Base-by-base conservation (phyloP, 2,113 vertebrate genomes). In the Cnemophilus loriae region DNA sequence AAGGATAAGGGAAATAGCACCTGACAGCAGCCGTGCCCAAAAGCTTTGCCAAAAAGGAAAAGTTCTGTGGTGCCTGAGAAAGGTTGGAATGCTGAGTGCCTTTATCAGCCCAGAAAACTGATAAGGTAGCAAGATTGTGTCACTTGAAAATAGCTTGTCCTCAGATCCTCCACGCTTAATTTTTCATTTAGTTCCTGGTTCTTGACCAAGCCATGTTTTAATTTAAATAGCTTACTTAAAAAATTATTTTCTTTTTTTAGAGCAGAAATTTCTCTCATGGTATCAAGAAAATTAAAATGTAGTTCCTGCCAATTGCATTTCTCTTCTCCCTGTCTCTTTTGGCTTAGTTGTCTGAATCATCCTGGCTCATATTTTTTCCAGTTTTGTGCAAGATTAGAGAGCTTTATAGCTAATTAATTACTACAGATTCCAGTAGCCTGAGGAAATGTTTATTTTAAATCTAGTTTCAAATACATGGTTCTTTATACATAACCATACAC, bases 11-110 rank as follows among this genome's bases (percentile, higher is more conserved):
- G 18, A 63, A 37, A 67, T 9, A 59, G 6, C 10, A 55, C 0
- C 0, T 65, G 50, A 37, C 14, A 50, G 33, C 26, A 56, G 18
- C 13, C 0, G 0, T 55, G 27, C 7, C 30, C 16, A 39, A 56
- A 89, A 60, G 3, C 23, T 55, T 87, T 11, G 64, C 4, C 16
- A 47, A 55, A 71, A 67, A 61, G 3, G 4, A 61, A n/a, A 81
- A 52, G 14, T 41, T 69, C 26, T 65, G 10, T 41, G 37, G 28
- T 44, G 11, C 15, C 5, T 49, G 18, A 42, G 63, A 59, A n/a
- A 32, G 4, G 11, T 39, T 68, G 33, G 81, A 61, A 32, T 37
- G 14, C 14, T 61, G 26, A 69, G 17, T 73, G 53, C 14, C 16
- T 85, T 80, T 53, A 21, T 69, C 22, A 23, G 5, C 17, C 11